A percentile compares a stretch with the other conserved stretches of the same genome.
Evolutionary conservation across 2,888 invertebrate genomes (phyloP).

Genomic region (Invenusta paracnida): DNA sequence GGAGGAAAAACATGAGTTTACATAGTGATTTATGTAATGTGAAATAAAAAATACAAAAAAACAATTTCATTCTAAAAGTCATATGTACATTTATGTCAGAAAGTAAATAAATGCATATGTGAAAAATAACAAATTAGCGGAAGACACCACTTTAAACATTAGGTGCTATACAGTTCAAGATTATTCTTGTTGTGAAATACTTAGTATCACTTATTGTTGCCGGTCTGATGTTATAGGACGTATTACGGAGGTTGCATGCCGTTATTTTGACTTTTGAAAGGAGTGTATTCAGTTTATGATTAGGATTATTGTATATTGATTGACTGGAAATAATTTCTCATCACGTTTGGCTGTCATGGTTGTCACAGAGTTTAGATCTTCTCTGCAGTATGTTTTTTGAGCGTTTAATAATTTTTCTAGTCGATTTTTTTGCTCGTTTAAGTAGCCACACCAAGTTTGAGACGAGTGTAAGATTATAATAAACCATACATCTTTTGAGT

Average conservation of each 20-base stretch:
- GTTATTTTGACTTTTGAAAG: not conserved
- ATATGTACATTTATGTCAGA: too few species aligned
- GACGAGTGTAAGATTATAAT: not conserved
- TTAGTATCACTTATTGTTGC: not conserved
- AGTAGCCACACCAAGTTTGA: not conserved
- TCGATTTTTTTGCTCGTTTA: not conserved
- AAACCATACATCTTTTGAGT: too few species aligned
- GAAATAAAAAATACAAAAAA: not conserved
- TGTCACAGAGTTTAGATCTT: not conserved
- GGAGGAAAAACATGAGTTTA: not conserved
- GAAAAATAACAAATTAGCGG: not conserved
- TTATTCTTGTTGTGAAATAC: not conserved
- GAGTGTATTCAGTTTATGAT: not conserved
- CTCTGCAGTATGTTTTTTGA: not conserved
- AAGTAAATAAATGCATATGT: not conserved
- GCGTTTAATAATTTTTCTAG: not conserved
- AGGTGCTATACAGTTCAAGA: not conserved
- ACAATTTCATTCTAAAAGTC: not conserved
- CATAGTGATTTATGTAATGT: not conserved
- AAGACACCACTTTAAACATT: not conserved
- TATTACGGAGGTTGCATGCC: not conserved
- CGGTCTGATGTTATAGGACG: not conserved
- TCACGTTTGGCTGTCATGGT: not conserved
- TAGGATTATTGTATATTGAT: not conserved
- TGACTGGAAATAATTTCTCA: not conserved